Evolutionary conservation across 2,797 vertebrate species (phyloP).

Genomic region (Xenops minutus): DNA sequence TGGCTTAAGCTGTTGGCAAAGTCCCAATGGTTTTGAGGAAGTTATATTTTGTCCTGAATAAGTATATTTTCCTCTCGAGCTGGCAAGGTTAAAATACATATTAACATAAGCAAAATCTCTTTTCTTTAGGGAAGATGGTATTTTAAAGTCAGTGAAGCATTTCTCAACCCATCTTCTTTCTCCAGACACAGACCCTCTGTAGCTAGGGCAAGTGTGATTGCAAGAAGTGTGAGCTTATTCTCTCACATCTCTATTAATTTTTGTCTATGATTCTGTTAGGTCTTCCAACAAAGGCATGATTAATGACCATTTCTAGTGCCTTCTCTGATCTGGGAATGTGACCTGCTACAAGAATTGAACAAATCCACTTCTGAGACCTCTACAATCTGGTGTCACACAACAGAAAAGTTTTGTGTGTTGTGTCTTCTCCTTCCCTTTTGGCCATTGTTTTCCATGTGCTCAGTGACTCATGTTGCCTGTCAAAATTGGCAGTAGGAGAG

Average conservation of each 20-base stretch:
- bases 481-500: neutral
- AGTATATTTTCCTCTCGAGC: neutral
- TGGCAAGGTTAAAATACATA: neutral
- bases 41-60: neutral
- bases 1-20: conserved; percentile 21
- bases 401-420: neutral
- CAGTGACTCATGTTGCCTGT: neutral
- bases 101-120: neutral
- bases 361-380: neutral
- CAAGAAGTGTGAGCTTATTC: neutral
- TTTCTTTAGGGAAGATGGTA: neutral
- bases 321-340: neutral
- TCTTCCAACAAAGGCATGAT: neutral
- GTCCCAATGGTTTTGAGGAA: neutral
- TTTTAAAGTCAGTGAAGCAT: neutral
- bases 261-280: neutral
- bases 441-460: neutral
- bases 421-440: neutral
- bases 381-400: neutral
- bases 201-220: neutral
- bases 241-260: neutral
- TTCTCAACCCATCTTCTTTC: neutral
- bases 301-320: neutral
- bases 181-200: neutral
- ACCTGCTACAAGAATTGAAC: neutral